Base-by-base conservation (phyloP, 1,140 invertebrate genomes). In the Drosophila suzukii region DNA sequence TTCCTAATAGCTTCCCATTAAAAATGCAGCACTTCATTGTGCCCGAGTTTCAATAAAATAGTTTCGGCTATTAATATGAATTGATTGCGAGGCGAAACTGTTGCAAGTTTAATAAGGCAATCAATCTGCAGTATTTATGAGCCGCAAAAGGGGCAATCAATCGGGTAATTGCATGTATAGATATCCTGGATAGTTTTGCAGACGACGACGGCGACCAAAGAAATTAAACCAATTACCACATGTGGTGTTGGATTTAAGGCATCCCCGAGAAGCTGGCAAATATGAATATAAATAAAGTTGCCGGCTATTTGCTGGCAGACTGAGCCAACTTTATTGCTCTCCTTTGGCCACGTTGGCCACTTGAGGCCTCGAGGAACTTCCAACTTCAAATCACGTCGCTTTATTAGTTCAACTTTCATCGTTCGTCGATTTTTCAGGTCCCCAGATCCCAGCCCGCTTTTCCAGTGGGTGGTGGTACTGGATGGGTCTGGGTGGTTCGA, bases 351-450 rank as follows among this genome's bases (percentile, higher is more conserved):
- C 41, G 61, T 76, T 67, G 41, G 4, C 56, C 73, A 75, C 74
- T 76, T 43, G 62, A 68, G 75, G 62, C 67, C 55, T 63, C 72
- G 56, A 57, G 54, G 54, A 66, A 59, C 72, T 66, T 75, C 34
- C 59, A 56, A 61, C 73, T 77, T 56, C 63, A 59, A 76, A 77
- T 77, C 74, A 77, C 74, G 74, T 70, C 73, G 74, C 74, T 77
- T 77, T 77, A 77, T 77, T 77, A 77, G 74, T 77, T 76, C 62
- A 76, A 76, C 49, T 73, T 73, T 67, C 49, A 34, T 43, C 32
- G 60, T 11, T 36, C 70, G 39, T 15, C 67, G 65, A 38, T 43
- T 66, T 68, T 49, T 43, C 11, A 34, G 49, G 34, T 70, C 61
- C 59, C 70, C 71, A 57, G 54, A 13, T 55, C 50, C 61, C 72